Base-by-base conservation (phyloP, 2,888 invertebrate species). In the Drosophila formosana region DNA sequence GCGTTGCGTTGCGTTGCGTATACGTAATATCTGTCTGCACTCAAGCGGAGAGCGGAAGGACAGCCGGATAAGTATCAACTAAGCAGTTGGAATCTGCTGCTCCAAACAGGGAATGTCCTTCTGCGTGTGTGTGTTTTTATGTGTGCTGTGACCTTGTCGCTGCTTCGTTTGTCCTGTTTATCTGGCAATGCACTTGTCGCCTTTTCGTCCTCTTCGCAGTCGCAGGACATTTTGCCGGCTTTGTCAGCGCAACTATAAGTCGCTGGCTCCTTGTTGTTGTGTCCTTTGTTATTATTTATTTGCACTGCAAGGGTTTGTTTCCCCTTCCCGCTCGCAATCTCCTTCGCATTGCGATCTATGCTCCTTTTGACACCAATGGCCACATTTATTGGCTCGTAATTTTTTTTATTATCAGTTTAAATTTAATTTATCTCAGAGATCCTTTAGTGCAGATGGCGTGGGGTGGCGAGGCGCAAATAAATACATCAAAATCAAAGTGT, bases 361-460 rank as follows among this genome's bases (percentile, higher is more conserved):
- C 25, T 30, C 37, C 46, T 26, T 7, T 13, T 9, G 25, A 56
- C 41, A 57, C 60, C 75, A 66, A 71, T 66, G 61, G 72, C 70
- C 82, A 58, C 80, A 71, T 85, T 85, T 83, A 83, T 87, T 88
- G 88, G 88, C 82, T 83, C 83, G 83, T 83, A 87, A 87, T 87
- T 85, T 58, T 66, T 83, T 87, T 83, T 87, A 87, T 85, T 87
- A 87, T 85, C 83, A 87, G 78, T 83, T 83, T 85, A 85, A 88
- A 83, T 87, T 87, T 85, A 83, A 83, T 83, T 83, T 83, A 83
- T 83, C 82, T 68, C 63, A 64, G 55, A 68, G 64, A 58, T 66
- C 45, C 78, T 50, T 57, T 69, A 9, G 32, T 30, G 26, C 7
- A 7, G 23, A 25, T 26, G 47, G 63, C 23, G 41, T 6, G 13